Base-by-base conservation (phyloP, 2,113 vertebrate species). In the Poeciliopsis prolifica region DNA sequence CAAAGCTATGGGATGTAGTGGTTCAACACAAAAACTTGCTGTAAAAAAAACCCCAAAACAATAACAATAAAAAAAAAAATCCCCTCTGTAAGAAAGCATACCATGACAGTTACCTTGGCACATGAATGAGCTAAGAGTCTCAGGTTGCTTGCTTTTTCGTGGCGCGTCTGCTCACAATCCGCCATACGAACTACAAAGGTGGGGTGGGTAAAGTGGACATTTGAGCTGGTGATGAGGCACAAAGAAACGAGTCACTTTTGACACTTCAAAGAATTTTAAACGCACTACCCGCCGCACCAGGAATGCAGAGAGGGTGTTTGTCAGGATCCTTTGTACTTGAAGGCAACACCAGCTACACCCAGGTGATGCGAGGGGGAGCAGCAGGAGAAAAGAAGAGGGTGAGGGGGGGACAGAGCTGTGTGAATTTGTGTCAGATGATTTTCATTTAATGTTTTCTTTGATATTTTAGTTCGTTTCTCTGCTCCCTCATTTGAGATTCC, bases 181-280 rank as follows among this genome's bases (percentile, higher is more conserved):
- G 83, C 81, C 79, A 72, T 80, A 74, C 58, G 84, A 85, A 80
- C 80, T 86, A 89, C 84, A 92, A 88, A 90, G 87, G 76, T 83
- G 81, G 79, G 78, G 77, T 77, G 68, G 19, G 61, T 86, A 48
- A 37, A 9, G 61, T 70, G 81, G 82, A 81, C 61, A 75, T 33
- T 70, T 0, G 30, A 72, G 77, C 48, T 12, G 35, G 61, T 62
- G 68, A 74, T 72, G 82, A 84, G 67, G 72, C 58, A 48, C 33
- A 80, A 11, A 24, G 75, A 75, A 61, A 75, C 51, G 63, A 62
- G 61, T 33, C 54, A 76, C 54, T 66, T 87, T 81, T 88, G 88
- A 87, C 86, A 90, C 86, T 85, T 91, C 82, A 92, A 90, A 90
- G 82, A 76, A 72, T 72, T 76, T 81, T 42, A 86, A 66, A 87